Evolutionary conservation across 2,113 vertebrate species (phyloP).

Genomic region (Ibidorhyncha struthersii): DNA sequence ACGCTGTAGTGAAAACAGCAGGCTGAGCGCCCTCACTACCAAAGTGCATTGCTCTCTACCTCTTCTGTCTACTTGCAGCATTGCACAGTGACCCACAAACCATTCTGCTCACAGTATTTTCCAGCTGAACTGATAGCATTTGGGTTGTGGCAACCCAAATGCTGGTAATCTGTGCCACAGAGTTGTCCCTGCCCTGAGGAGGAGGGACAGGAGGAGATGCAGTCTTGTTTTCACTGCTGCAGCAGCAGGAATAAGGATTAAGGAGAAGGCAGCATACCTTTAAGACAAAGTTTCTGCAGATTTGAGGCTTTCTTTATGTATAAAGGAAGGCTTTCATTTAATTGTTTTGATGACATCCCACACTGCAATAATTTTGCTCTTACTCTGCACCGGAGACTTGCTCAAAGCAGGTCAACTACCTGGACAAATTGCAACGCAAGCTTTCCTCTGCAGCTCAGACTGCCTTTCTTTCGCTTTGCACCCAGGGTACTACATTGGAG

Average conservation of each 20-base stretch:
- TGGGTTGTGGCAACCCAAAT: not conserved
- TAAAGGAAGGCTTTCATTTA: not conserved
- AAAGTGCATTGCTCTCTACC: not conserved
- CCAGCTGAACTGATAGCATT: not conserved
- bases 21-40: not conserved
- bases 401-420: not conserved
- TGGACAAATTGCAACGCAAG: rapidly evolving
- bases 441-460: not conserved
- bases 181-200: not conserved
- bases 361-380: not conserved
- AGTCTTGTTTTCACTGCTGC: not conserved
- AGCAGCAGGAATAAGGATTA: not conserved
- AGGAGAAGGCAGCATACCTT: not conserved
- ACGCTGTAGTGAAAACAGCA: not conserved
- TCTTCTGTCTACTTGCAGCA: not conserved
- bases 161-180: not conserved
- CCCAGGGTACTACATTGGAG: not conserved
- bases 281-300: not conserved
- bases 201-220: not conserved
- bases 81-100: not conserved
- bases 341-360: not conserved
- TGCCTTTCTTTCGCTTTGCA: not conserved
- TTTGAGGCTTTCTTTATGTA: not conserved
- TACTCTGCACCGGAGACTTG: not conserved
- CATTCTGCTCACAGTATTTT: not conserved